Conservation (phyloP, 23 tunicate genomes). For the Styela plicata region DNA sequence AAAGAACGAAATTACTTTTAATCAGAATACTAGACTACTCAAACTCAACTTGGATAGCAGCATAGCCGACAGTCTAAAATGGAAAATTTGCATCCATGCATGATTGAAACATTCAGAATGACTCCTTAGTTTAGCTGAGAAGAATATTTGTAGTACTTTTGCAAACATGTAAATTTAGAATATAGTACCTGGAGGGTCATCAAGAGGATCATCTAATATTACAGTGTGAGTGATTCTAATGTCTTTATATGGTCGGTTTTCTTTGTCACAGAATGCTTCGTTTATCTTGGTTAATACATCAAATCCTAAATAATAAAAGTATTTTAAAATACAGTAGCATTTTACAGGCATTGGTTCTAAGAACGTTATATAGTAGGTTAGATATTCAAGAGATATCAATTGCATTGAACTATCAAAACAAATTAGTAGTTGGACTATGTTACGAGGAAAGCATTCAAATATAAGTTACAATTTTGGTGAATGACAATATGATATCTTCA, state of each 20-base stretch:
- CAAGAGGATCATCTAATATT: slow-evolving; percentile 92
- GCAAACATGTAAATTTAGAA: too few relatives aligned
- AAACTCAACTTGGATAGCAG: too few relatives aligned
- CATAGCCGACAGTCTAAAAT: too few relatives aligned
- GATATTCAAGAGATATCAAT: not conserved
- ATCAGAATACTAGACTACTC: too few relatives aligned
- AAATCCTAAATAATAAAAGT: slow-evolving; percentile 39
- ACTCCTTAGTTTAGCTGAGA: too few relatives aligned
- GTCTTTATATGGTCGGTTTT: slow-evolving; percentile 88
- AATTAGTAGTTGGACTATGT: not conserved
- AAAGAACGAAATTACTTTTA: too few relatives aligned
- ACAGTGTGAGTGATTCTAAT: slow-evolving; percentile 96
- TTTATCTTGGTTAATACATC: slow-evolving; percentile 76
- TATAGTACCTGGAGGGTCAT: slow-evolving; percentile 86
- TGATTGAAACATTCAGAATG: too few relatives aligned
- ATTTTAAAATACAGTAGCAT: not conserved
- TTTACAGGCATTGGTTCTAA: slow-evolving; percentile 3
- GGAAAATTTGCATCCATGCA: too few relatives aligned
- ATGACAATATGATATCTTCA: too few relatives aligned
- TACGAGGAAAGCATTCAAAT: not conserved
- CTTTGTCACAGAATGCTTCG: slow-evolving; percentile 83
- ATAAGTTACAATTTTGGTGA: not conserved
- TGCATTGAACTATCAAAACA: not conserved
- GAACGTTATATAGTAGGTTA: not conserved
- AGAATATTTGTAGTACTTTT: too few relatives aligned